Conservation (phyloP, 2,888 invertebrate genomes). For the Pyrrhia umbra region DNA sequence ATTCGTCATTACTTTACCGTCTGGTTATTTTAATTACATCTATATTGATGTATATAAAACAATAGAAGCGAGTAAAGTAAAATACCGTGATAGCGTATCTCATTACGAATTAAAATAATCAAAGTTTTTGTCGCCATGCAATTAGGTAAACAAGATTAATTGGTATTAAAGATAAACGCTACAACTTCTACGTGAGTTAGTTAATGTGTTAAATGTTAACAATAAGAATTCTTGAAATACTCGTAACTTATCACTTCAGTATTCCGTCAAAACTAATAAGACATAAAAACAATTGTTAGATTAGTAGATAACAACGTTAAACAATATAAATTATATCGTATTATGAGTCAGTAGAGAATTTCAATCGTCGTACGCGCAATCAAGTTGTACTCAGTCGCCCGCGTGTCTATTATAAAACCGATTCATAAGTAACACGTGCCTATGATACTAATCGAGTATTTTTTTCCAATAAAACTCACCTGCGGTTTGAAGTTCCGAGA, state of each 20-base stretch:
- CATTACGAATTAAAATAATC: neutral
- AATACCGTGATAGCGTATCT: neutral
- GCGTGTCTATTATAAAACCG: slow-evolving; percentile 33
- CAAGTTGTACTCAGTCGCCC: neutral
- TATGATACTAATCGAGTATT: neutral
- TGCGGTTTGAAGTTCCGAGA: neutral
- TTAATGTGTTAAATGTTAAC: neutral
- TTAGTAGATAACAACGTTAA: slow-evolving; percentile 9
- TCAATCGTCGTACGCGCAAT: slow-evolving; percentile 25
- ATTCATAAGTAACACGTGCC: slow-evolving; percentile 30
- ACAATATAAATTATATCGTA: slow-evolving; percentile 4
- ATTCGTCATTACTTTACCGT: slow-evolving; percentile 18
- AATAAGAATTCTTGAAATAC: neutral
- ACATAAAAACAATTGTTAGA: slow-evolving; percentile 2
- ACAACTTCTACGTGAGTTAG: neutral
- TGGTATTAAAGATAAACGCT: neutral
- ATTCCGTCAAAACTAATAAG: neutral
- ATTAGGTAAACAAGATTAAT: neutral
- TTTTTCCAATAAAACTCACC: neutral
- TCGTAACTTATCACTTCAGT: neutral
- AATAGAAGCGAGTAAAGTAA: slow-evolving; percentile 5
- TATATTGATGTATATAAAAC: slow-evolving; percentile 26
- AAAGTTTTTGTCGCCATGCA: neutral
- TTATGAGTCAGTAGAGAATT: slow-evolving; percentile 18
- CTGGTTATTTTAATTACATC: slow-evolving; percentile 17